A percentile compares a stretch with the other conserved stretches of the same genome.
Conservation (phyloP, 53 echinoderm and acorn worm species). For the Holothuria leucospilota region DNA sequence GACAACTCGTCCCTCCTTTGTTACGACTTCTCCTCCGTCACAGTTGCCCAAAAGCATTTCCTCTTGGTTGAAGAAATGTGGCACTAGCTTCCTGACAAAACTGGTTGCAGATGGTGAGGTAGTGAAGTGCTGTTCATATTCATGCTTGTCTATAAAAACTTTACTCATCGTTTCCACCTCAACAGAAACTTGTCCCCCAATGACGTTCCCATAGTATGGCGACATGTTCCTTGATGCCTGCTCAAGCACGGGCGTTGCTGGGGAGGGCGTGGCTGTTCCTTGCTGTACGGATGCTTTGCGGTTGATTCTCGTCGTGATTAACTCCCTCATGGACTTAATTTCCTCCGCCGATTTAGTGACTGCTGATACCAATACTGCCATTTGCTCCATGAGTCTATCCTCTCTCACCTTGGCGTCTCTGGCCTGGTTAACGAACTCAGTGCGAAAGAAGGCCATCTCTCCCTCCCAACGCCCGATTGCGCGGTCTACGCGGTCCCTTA, state of each 20-base stretch:
- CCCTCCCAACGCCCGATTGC: background rate
- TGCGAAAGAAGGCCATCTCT: background rate
- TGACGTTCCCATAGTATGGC: no score
- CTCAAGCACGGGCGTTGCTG: no score
- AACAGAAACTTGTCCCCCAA: no score
- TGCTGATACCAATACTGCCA: background rate
- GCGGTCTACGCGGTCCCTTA: background rate
- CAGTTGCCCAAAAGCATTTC: no score
- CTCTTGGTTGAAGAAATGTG: no score
- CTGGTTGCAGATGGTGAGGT: no score
- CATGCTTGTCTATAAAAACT: background rate
- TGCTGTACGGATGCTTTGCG: background rate
- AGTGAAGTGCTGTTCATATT: background rate
- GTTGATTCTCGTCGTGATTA: background rate
- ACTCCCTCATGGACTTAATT: background rate
- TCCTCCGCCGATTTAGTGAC: background rate
- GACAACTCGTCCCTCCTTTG: no score
- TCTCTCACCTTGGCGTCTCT: background rate
- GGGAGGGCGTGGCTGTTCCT: background rate
- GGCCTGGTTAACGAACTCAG: background rate
- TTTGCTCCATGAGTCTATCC: background rate
- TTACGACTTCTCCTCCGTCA: no score
- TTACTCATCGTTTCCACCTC: background rate
- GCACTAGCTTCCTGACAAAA: no score
- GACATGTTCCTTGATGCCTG: no score